A percentile compares a stretch with the other conserved stretches of the same genome.
Evolutionary conservation across 2,888 invertebrate species (phyloP).

Genomic region (Drosophila pseudotakahashii): DNA sequence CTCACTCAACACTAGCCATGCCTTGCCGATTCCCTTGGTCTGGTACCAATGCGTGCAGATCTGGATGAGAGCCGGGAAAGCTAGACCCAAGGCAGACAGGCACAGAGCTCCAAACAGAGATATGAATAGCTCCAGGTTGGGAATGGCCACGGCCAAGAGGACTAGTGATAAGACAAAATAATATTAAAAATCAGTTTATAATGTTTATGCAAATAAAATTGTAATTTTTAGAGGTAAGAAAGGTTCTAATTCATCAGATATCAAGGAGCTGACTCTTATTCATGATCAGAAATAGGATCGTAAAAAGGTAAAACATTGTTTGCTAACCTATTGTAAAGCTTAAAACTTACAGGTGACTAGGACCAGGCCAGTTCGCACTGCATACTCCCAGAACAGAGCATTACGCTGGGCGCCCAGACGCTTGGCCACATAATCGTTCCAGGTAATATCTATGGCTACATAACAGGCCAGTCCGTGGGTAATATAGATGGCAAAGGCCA

Average conservation of each 20-base stretch:
- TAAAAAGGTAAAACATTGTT: too few species aligned
- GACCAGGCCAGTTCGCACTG: conserved; percentile 91
- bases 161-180: conserved; percentile 85
- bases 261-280: too few species aligned
- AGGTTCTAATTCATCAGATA: too few species aligned
- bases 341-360: conserved; percentile 92
- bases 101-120: conserved; percentile 95
- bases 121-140: conserved; percentile 92
- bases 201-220: too few species aligned
- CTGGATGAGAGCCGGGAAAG: conserved; percentile 95
- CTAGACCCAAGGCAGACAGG: conserved; percentile 93
- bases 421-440: conserved; percentile 90
- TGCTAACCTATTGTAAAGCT: neutral
- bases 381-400: conserved; percentile 90
- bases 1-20: conserved; percentile 86
- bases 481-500: conserved; percentile 93
- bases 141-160: conserved; percentile 92
- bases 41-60: conserved; percentile 92
- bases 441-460: conserved; percentile 96
- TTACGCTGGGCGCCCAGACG: conserved; percentile 87
- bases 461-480: conserved; percentile 97
- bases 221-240: neutral
- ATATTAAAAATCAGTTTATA: too few species aligned
- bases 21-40: conserved; percentile 85
- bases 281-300: too few species aligned